These are phyloP conservation scores for Xenops minutus DNA, from an alignment of 2,797 vertebrate species.

Conservation along the genomic window DNA sequence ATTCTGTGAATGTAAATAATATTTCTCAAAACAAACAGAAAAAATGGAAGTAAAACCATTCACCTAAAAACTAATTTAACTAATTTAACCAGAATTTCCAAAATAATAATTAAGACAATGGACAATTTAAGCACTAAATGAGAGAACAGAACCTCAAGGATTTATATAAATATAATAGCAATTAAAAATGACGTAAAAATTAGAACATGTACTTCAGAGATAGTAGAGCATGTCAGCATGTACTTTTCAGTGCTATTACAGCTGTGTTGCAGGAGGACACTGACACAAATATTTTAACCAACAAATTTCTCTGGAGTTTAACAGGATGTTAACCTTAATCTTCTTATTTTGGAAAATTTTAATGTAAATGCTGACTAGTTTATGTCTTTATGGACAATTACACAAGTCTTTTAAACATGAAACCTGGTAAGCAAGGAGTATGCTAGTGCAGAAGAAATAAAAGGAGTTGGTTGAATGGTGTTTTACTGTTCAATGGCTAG, in stretches of 20 bases:
- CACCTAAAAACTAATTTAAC: neutral
- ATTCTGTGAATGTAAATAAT: neutral
- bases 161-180: neutral
- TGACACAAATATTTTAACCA: neutral
- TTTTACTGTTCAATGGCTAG: neutral
- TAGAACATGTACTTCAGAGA: neutral
- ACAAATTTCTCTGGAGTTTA: neutral
- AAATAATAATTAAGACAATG: neutral
- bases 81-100: neutral
- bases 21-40: neutral
- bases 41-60: neutral
- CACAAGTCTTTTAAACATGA: neutral
- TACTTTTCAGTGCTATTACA: neutral
- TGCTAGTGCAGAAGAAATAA: neutral
- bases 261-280: neutral
- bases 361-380: neutral
- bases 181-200: neutral
- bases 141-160: neutral
- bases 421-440: neutral
- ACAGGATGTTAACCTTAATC: neutral
- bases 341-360: neutral
- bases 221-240: neutral
- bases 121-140: neutral
- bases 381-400: neutral
- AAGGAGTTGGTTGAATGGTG: neutral